These are phyloP conservation scores for Plemyria rubiginata DNA, from an alignment of 2,888 invertebrate species.

Conservation along the genomic window DNA sequence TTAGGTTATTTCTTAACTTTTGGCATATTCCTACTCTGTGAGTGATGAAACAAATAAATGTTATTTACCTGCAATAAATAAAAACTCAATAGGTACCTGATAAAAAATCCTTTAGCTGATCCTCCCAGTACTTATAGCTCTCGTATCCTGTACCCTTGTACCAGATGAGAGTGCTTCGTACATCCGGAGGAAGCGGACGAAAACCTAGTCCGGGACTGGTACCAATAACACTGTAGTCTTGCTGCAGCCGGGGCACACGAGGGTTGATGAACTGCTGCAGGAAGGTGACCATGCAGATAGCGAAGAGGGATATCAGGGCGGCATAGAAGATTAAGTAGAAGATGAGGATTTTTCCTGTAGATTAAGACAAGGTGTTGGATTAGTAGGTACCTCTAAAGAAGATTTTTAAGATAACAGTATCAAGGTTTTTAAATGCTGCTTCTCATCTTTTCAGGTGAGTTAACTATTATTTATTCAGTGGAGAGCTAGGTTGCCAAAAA, in stretches of 20 bases:
- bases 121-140: slow-evolving; percentile 92
- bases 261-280: slow-evolving; percentile 95
- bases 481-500: too few species aligned
- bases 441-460: too few species aligned
- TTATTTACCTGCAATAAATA: too few species aligned
- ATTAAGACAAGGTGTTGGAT: background rate
- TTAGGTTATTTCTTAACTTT: too few species aligned
- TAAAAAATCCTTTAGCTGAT: slow-evolving; percentile 90
- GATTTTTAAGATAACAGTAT: too few species aligned
- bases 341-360: slow-evolving; percentile 94
- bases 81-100: slow-evolving; percentile 85
- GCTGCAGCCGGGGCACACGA: slow-evolving; percentile 93
- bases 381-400: background rate
- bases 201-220: slow-evolving; percentile 98
- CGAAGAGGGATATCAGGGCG: slow-evolving; percentile 93
- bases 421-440: too few species aligned
- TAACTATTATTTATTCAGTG: too few species aligned
- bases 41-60: too few species aligned
- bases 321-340: slow-evolving; percentile 98
- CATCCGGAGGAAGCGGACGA: slow-evolving; percentile 95
- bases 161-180: slow-evolving; percentile 97
- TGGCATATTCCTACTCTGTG: too few species aligned
- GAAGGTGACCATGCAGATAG: slow-evolving; percentile 97
- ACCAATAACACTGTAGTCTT: slow-evolving; percentile 94
- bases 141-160: slow-evolving; percentile 92